Conservation (phyloP, 1,140 invertebrate species). For the Dendroctonus ponderosae region DNA sequence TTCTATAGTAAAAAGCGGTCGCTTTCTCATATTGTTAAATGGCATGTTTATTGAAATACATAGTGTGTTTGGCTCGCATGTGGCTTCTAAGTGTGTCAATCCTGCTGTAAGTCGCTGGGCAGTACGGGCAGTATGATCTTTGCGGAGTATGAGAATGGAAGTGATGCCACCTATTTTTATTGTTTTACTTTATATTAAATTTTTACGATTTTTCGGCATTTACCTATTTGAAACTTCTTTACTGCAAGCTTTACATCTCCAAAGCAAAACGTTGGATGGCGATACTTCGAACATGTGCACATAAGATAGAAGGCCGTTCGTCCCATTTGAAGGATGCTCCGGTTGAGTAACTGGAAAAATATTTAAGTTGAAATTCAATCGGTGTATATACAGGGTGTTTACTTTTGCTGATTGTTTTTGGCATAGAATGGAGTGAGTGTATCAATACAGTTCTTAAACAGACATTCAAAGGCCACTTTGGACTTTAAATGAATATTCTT, state of each 20-base stretch:
- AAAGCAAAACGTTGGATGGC: conserved; percentile 64
- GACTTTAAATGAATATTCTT: too few relatives aligned
- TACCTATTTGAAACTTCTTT: conserved; percentile 78
- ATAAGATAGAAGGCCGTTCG: conserved; percentile 59
- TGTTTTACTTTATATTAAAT: too few relatives aligned
- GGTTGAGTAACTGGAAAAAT: conserved; percentile 1
- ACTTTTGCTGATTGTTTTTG: too few relatives aligned
- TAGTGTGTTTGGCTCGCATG: conserved; percentile 70
- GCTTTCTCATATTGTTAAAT: conserved; percentile 28
- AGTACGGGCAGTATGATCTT: conserved; percentile 77
- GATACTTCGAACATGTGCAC: conserved; percentile 77
- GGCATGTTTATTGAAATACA: conserved; percentile 49
- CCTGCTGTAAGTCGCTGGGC: conserved; percentile 79
- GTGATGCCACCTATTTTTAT: conserved; percentile 74
- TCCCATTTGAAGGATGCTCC: conserved; percentile 1
- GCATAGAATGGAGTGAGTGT: too few relatives aligned
- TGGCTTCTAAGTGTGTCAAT: conserved; percentile 79
- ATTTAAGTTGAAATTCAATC: too few relatives aligned
- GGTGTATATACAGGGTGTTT: too few relatives aligned
- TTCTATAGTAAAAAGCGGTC: conserved; percentile 24
- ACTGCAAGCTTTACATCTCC: conserved; percentile 76
- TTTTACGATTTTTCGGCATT: not conserved
- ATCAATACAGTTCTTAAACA: too few relatives aligned
- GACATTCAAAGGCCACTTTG: too few relatives aligned
- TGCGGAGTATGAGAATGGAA: conserved; percentile 78